Conservation (phyloP, 2,888 invertebrate species). For the Mycogona germanica region DNA sequence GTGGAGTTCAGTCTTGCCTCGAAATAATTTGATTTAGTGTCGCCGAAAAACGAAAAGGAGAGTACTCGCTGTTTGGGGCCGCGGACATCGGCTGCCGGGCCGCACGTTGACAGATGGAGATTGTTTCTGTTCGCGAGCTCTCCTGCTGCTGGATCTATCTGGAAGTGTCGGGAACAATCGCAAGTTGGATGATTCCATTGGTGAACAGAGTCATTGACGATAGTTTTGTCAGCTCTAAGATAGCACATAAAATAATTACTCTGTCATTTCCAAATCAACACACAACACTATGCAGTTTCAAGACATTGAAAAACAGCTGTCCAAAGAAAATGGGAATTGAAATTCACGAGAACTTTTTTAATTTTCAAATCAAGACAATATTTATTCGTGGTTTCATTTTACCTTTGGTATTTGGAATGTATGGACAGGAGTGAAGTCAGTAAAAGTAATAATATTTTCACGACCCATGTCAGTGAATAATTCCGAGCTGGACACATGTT, state of each 20-base stretch:
- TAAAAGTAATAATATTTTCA: too few species aligned
- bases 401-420: too few species aligned
- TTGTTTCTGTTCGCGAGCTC: neutral
- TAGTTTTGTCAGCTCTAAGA: neutral
- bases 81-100: neutral
- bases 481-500: too few species aligned
- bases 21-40: slow-evolving; percentile 5
- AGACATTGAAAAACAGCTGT: too few species aligned
- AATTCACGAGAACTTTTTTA: too few species aligned
- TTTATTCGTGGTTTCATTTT: too few species aligned
- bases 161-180: neutral
- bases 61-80: neutral
- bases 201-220: neutral
- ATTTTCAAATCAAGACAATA: too few species aligned
- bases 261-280: too few species aligned
- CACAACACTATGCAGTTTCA: too few species aligned
- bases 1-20: neutral
- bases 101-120: neutral
- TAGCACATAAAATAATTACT: neutral
- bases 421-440: too few species aligned
- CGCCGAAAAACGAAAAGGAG: slow-evolving; percentile 1
- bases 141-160: neutral
- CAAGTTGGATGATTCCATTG: slow-evolving; percentile 2
- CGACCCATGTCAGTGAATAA: too few species aligned
- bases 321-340: too few species aligned